phyloP scores from a whole-genome alignment of 2,888 invertebrate genomes.

The Lasiommata megera region DNA sequence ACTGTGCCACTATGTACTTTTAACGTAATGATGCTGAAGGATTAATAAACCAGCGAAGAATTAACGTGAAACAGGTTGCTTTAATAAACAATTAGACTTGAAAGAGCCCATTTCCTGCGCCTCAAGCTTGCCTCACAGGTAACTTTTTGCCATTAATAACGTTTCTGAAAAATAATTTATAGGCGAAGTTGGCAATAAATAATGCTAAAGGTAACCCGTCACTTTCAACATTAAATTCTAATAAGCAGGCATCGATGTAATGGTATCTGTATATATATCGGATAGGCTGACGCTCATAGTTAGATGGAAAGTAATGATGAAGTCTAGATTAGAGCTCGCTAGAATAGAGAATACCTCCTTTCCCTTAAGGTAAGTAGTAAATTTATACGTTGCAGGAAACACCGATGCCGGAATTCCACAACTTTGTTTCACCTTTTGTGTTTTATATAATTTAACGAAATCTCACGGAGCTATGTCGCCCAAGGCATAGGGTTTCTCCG shows the following conservation, averaged over 20 bases:
- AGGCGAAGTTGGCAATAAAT: slow-evolving; percentile 57
- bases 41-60: slow-evolving; percentile 1
- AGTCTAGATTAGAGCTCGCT: no score
- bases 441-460: neutral
- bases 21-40: neutral
- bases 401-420: no score
- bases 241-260: neutral
- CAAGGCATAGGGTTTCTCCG: slow-evolving; percentile 74
- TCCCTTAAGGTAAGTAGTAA: no score
- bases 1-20: neutral
- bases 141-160: slow-evolving; percentile 45
- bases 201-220: slow-evolving; percentile 9
- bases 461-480: slow-evolving; percentile 51
- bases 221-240: neutral
- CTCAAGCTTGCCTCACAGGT: slow-evolving; percentile 36
- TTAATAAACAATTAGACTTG: slow-evolving; percentile 28
- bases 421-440: no score
- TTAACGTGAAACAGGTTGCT: slow-evolving; percentile 28
- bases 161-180: slow-evolving; percentile 59
- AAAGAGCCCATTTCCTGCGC: slow-evolving; percentile 29
- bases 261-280: no score
- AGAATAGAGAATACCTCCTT: no score
- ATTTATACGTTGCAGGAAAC: no score
- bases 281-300: no score
- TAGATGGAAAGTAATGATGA: no score